These are phyloP conservation scores for Pseudochirops corinnae DNA, from an alignment of 2,797 vertebrate species.

Conservation along the genomic window DNA sequence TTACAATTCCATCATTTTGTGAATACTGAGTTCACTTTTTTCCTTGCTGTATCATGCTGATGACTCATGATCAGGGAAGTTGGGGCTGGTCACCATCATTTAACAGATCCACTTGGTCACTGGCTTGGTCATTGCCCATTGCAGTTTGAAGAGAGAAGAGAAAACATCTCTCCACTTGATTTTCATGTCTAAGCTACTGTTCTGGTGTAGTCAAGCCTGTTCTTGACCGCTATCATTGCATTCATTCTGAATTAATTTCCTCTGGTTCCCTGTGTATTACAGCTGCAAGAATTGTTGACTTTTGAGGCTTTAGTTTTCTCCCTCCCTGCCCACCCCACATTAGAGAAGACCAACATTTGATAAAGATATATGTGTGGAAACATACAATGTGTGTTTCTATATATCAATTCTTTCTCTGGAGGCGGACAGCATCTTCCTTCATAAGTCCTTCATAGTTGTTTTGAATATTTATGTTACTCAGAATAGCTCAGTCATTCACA, in stretches of 20 bases:
- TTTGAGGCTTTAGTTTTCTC: background rate
- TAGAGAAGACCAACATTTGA: background rate
- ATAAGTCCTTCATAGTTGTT: background rate
- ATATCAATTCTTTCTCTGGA: background rate
- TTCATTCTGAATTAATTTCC: background rate
- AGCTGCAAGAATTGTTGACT: background rate
- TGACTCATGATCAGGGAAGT: background rate
- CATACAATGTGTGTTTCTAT: background rate
- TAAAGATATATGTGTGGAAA: background rate
- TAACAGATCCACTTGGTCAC: background rate
- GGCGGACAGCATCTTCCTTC: background rate
- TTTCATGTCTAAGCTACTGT: background rate
- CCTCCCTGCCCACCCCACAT: background rate
- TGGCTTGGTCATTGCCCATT: background rate
- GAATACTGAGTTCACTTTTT: background rate
- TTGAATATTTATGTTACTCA: background rate
- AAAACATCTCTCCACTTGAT: background rate
- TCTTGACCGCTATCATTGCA: background rate
- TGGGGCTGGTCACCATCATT: background rate
- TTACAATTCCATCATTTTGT: background rate
- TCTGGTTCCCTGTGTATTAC: background rate
- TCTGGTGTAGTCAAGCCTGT: background rate
- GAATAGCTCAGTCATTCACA: background rate
- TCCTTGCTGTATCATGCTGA: background rate
- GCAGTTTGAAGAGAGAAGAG: background rate